These are phyloP conservation scores for Polydrusus tereticollis DNA, from an alignment of 2,888 invertebrate genomes.

Conservation along the genomic window DNA sequence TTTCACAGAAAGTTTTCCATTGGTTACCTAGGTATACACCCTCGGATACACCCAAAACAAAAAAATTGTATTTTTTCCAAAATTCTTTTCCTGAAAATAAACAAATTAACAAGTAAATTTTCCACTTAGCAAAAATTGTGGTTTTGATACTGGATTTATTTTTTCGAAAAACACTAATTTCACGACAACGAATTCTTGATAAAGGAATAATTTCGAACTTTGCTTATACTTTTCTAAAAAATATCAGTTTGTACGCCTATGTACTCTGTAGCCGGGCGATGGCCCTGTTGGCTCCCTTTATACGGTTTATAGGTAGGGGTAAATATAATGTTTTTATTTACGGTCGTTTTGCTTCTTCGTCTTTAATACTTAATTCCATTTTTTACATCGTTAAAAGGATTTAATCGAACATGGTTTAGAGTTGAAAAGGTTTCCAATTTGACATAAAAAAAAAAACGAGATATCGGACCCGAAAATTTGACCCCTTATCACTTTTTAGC, in stretches of 20 bases:
- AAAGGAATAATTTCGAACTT: too few species aligned
- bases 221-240: too few species aligned
- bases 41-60: too few species aligned
- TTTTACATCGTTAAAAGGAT: constrained; percentile 5
- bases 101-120: too few species aligned
- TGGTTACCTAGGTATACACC: too few species aligned
- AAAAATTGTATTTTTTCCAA: too few species aligned
- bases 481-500: not conserved
- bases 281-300: not conserved
- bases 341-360: not conserved
- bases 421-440: not conserved
- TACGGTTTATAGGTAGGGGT: not conserved
- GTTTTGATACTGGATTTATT: too few species aligned
- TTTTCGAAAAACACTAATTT: too few species aligned
- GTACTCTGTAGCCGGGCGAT: not conserved
- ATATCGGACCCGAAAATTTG: not conserved
- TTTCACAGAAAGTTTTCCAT: too few species aligned
- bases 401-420: not conserved
- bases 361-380: not conserved
- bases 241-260: constrained; percentile 11
- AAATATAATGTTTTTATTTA: constrained; percentile 7
- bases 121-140: too few species aligned
- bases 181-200: too few species aligned
- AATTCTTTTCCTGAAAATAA: too few species aligned
- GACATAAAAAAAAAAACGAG: not conserved